A percentile compares a stretch with the other conserved stretches of the same genome.
Evolutionary conservation across 1,140 invertebrate genomes (phyloP).

Genomic region (Branchinecta lynchi): DNA sequence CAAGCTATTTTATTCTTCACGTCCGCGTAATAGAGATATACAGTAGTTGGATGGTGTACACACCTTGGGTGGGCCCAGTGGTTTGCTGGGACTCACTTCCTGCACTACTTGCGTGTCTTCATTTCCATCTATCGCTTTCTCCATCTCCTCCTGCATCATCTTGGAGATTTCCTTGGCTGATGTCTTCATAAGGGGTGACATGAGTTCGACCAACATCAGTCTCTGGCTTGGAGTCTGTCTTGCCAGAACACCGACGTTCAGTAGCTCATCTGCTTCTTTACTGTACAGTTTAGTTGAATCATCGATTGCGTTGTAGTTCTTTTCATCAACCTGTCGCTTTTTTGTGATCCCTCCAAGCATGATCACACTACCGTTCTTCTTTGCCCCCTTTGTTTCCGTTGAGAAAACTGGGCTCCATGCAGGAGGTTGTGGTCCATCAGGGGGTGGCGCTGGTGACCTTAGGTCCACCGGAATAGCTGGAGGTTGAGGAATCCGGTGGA

Average conservation of each 20-base stretch:
- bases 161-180: constrained; percentile 1
- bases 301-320: neutral
- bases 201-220: neutral
- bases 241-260: neutral
- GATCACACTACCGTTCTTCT: neutral
- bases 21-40: no score
- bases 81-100: no score
- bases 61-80: no score
- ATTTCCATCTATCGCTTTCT: neutral
- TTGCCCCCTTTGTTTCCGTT: neutral
- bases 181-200: neutral
- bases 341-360: neutral
- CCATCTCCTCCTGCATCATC: neutral
- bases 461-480: neutral
- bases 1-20: no score
- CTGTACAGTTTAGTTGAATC: neutral
- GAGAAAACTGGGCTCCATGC: neutral
- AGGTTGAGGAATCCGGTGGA: neutral
- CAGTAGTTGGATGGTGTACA: no score
- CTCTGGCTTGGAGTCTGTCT: neutral
- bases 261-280: neutral
- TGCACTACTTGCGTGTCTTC: no score
- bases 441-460: neutral
- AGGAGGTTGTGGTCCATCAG: neutral
- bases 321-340: neutral